phyloP scores from a whole-genome alignment of 2,113 vertebrate genomes.

The Nesogale talazaci region DNA sequence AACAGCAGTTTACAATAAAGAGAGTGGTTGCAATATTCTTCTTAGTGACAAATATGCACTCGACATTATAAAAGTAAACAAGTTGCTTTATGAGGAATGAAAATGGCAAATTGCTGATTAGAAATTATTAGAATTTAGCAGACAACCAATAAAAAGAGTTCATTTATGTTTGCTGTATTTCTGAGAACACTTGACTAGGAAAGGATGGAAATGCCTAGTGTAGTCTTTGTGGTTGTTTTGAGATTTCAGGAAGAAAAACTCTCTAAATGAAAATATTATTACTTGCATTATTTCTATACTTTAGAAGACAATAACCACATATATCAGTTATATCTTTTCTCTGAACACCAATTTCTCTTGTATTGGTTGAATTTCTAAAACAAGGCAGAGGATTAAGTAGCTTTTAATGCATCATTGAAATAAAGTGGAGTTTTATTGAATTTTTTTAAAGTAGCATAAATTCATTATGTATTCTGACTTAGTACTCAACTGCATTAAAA shows the following conservation, averaged over 20 bases:
- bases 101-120: neutral
- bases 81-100: neutral
- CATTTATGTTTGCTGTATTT: neutral
- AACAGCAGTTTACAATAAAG: neutral
- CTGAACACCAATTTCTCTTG: neutral
- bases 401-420: neutral
- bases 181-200: neutral
- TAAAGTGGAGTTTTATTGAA: neutral
- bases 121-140: slow-evolving; percentile 10
- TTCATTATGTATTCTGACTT: neutral
- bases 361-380: slow-evolving; percentile 24
- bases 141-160: neutral
- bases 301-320: slow-evolving; percentile 8
- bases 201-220: neutral
- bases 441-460: neutral
- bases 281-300: neutral
- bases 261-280: slow-evolving; percentile 11
- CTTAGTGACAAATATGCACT: neutral
- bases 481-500: neutral
- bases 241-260: neutral
- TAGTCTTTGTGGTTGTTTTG: slow-evolving; percentile 3
- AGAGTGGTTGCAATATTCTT: neutral
- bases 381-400: neutral
- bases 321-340: neutral
- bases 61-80: neutral